These are phyloP conservation scores for Adrianichthys oophorus DNA, from an alignment of 2,797 vertebrate species.

Conservation along the genomic window DNA sequence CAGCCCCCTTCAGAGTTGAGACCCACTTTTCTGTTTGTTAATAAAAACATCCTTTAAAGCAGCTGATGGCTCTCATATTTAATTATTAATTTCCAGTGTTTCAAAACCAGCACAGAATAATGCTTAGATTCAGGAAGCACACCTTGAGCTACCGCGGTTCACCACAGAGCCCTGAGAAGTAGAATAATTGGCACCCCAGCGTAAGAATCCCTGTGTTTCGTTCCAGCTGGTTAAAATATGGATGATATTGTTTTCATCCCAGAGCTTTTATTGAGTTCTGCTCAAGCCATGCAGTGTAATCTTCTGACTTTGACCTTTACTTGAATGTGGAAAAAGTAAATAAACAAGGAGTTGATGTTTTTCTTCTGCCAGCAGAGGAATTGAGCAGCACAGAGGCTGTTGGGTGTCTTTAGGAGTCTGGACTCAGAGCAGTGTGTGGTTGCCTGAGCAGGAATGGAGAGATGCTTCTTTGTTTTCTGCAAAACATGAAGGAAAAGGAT, in stretches of 20 bases:
- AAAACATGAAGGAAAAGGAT: conserved; percentile 42
- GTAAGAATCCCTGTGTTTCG: conserved; percentile 73
- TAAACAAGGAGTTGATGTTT: conserved; percentile 78
- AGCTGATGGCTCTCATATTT: conserved; percentile 26
- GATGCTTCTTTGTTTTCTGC: conserved; percentile 22
- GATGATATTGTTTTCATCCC: conserved; percentile 83
- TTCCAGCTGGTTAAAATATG: conserved; percentile 84
- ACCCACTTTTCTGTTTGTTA: conserved; percentile 37
- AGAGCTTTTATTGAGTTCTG: conserved; percentile 78
- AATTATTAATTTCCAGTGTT: conserved; percentile 28
- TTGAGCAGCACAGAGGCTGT: conserved; percentile 59
- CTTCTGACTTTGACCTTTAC: conserved; percentile 79
- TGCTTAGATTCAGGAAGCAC: conserved; percentile 52
- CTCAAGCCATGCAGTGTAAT: conserved; percentile 68
- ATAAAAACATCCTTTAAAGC: conserved; percentile 40
- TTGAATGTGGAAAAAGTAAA: conserved; percentile 77
- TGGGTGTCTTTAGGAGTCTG: conserved; percentile 67
- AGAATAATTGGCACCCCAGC: conserved; percentile 82
- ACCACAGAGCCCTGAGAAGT: conserved; percentile 71
- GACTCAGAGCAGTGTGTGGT: conserved; percentile 54
- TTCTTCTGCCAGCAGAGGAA: conserved; percentile 58
- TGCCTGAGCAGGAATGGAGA: conserved; percentile 40
- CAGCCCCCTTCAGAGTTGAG: conserved; percentile 20
- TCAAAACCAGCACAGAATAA: conserved; percentile 38
- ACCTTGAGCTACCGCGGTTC: conserved; percentile 63